phyloP scores from a whole-genome alignment of 2,113 vertebrate species.

The Promerops cafer region DNA sequence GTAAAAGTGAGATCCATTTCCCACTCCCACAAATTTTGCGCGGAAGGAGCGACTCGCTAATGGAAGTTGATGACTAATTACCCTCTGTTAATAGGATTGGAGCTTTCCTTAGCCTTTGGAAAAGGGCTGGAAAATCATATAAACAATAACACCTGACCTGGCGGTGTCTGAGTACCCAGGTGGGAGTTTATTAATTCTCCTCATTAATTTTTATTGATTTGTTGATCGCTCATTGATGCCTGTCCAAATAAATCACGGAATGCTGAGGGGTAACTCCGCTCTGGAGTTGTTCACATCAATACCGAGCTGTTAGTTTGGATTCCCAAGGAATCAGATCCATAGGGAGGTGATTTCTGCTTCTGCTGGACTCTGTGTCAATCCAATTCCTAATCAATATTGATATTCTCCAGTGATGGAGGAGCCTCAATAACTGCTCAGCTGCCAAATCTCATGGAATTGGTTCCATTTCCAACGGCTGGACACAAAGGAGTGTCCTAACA shows the following conservation, averaged over 20 bases:
- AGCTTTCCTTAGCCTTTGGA: background rate
- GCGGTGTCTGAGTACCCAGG: background rate
- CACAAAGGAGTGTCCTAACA: background rate
- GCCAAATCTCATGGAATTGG: background rate
- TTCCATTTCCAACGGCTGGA: background rate
- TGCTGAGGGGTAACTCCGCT: background rate
- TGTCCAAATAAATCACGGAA: background rate
- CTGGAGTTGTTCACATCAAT: background rate
- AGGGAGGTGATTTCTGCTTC: background rate
- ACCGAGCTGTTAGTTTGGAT: background rate
- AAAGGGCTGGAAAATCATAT: background rate
- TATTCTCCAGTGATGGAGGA: background rate
- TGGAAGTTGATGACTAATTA: conserved; percentile 41
- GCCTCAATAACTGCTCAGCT: background rate
- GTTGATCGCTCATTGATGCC: background rate
- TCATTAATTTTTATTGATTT: conserved; percentile 40
- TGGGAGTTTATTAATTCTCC: background rate
- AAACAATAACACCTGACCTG: background rate
- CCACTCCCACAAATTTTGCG: background rate
- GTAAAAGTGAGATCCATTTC: background rate
- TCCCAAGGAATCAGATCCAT: background rate
- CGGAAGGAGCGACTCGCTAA: background rate
- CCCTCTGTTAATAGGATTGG: background rate
- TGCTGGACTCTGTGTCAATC: background rate
- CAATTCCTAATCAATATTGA: background rate